Evolutionary conservation across 2,888 invertebrate genomes (phyloP).

Genomic region (Nymphalis polychloros): DNA sequence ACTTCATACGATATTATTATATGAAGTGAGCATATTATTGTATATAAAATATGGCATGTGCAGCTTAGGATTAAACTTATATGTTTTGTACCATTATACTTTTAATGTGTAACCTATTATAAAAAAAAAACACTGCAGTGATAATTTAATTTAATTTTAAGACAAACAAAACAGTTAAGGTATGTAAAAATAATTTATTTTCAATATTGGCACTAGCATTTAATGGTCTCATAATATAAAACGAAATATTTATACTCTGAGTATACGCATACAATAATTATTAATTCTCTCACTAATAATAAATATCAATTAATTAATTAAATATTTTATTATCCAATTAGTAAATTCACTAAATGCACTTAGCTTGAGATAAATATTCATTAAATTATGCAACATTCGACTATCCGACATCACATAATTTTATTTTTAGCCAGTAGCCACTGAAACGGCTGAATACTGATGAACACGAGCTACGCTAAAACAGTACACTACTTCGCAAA

Average conservation of each 20-base stretch:
- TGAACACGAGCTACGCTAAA: slow-evolving; percentile 33
- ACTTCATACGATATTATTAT: not conserved
- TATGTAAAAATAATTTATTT: too few species aligned
- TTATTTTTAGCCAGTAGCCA: slow-evolving; percentile 33
- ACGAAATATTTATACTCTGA: too few species aligned
- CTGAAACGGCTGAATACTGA: slow-evolving; percentile 23
- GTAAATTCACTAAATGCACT: not conserved
- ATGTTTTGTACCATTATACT: not conserved
- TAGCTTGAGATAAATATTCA: not conserved
- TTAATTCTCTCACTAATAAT: not conserved
- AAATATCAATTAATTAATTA: not conserved
- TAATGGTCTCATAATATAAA: too few species aligned
- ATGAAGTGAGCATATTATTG: too few species aligned
- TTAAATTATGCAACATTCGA: not conserved
- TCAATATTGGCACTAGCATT: too few species aligned
- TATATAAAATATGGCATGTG: not conserved
- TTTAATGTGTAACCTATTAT: not conserved
- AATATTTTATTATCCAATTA: not conserved
- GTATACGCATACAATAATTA: too few species aligned
- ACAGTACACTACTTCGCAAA: slow-evolving; percentile 47
- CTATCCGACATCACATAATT: slow-evolving; percentile 5
- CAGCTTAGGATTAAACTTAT: not conserved
- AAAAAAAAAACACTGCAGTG: not conserved
- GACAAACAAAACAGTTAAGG: too few species aligned
- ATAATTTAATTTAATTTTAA: not conserved